Base-by-base conservation (phyloP, 2,888 invertebrate species). In the Ceriagrion tenellum region DNA sequence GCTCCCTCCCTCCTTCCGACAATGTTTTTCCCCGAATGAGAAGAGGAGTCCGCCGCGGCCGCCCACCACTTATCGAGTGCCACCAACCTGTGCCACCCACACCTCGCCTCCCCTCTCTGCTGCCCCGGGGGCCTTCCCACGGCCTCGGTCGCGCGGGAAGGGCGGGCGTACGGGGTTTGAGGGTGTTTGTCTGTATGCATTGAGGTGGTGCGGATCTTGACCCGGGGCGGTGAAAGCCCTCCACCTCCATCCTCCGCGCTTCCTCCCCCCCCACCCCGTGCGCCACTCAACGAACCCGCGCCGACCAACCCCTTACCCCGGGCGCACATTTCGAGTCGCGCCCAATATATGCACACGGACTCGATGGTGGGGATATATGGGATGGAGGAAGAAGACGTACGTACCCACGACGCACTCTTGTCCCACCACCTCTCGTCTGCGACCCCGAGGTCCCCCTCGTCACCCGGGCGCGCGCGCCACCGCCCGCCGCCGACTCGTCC, bases 1-100 rank as follows among this genome's bases (percentile, higher is more conserved):
- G 88, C 20, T 23, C 88, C 40, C 88, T 35, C n/a, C 89, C 89
- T 89, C 55, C 55, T 20, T 89, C 55, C 55, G 26, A 20, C 20
- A 20, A 59, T 10, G 59, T 20, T 59, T 20, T 26, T 55, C n/a
- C 88, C 18, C 47, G 16, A 30, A 35, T 81, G 16, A 20, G 55
- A 26, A 74, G 69, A 55, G 35, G 81, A 35, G 35, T 8, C 30
- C 93, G 69, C 69, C 69, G 35, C 63, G 35, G 35, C 74, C 69
- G 40, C 69, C 93, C 69, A 35, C 93, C 93, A 93, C 93, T 93
- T 93, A 93, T 93, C 93, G 93, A 47, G 93, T 93, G 93, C 63
- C 93, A 69, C 69, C 63, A 40, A 55, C 69, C 81, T 81, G 81
- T 81, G 81, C 81, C 93, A 93, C 93, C 93, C 93, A 93, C 93